phyloP scores from a whole-genome alignment of 2,888 invertebrate species.

The Melangyna quadrimaculata region DNA sequence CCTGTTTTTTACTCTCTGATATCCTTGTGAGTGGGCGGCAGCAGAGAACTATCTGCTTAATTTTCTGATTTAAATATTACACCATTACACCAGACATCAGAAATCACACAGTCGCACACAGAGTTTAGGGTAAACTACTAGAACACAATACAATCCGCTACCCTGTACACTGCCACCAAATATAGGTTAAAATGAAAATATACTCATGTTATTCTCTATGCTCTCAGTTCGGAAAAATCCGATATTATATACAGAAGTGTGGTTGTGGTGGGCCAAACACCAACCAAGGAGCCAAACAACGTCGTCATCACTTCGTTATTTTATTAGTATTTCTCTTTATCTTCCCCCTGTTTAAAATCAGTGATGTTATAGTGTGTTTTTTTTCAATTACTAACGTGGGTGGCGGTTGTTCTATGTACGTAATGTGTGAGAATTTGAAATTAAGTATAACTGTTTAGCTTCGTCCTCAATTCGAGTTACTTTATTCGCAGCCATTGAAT shows the following conservation, averaged over 20 bases:
- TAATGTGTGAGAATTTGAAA: background rate
- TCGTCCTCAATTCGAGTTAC: too few species aligned
- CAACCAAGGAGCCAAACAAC: constrained; percentile 49
- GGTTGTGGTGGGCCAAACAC: constrained; percentile 61
- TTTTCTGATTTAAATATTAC: constrained; percentile 59
- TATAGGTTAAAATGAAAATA: constrained; percentile 72
- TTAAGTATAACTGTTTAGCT: background rate
- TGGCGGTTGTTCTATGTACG: background rate
- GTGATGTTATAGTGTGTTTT: constrained; percentile 12
- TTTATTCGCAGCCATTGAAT: too few species aligned
- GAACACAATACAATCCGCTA: constrained; percentile 49
- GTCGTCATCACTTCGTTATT: constrained; percentile 24
- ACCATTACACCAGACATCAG: constrained; percentile 58
- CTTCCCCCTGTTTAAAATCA: background rate
- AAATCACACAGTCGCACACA: constrained; percentile 35
- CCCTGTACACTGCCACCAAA: constrained; percentile 50
- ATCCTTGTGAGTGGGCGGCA: constrained; percentile 61
- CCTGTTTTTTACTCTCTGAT: constrained; percentile 46
- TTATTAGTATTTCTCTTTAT: constrained; percentile 1
- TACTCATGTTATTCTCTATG: constrained; percentile 61
- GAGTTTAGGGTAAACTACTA: constrained; percentile 52
- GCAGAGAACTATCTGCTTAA: constrained; percentile 51
- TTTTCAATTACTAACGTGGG: background rate
- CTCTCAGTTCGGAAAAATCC: constrained; percentile 64
- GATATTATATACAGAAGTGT: constrained; percentile 61